Percentiles rank a stretch among this genome's conserved stretches.
Evolutionary conservation across 2,888 invertebrate species (phyloP).

Genomic region (Pristionchus fissidentatus): DNA sequence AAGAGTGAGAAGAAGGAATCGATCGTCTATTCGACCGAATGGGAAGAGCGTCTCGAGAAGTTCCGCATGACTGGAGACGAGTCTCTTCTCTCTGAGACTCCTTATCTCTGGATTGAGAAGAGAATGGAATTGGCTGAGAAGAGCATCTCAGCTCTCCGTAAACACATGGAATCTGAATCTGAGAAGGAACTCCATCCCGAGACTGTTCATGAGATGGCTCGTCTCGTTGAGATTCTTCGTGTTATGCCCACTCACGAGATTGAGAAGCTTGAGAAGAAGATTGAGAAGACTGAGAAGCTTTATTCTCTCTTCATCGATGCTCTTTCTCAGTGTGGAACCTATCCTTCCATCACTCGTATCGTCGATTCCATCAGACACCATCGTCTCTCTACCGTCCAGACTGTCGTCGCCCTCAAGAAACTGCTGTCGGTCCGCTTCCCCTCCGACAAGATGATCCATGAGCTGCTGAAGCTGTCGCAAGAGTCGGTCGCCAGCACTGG

Average conservation of each 20-base stretch:
- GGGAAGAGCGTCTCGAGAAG: conserved; percentile 60
- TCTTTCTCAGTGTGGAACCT: conserved; percentile 66
- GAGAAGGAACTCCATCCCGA: conserved; percentile 54
- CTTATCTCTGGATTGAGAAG: conserved; percentile 56
- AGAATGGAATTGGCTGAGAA: conserved; percentile 59
- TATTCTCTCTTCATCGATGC: conserved; percentile 64
- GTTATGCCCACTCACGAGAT: conserved; percentile 62
- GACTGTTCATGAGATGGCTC: conserved; percentile 58
- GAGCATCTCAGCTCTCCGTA: conserved; percentile 52
- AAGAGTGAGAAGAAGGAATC: conserved; percentile 56
- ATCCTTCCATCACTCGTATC: conserved; percentile 58
- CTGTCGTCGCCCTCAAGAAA: conserved; percentile 49
- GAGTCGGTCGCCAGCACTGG: conserved; percentile 48
- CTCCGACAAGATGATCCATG: conserved; percentile 50
- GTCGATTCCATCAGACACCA: conserved; percentile 53
- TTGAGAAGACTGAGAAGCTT: conserved; percentile 53
- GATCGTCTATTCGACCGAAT: conserved; percentile 58
- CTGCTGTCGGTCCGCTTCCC: conserved; percentile 51
- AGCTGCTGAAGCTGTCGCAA: conserved; percentile 51
- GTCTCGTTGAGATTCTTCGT: conserved; percentile 68
- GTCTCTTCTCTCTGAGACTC: conserved; percentile 55
- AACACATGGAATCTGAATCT: conserved; percentile 41
- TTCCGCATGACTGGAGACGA: conserved; percentile 65
- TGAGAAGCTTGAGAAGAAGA: conserved; percentile 57
- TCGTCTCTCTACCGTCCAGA: conserved; percentile 45